Conservation (phyloP, 53 echinoderm and acorn worm species). For the Apostichopus leukothele region DNA sequence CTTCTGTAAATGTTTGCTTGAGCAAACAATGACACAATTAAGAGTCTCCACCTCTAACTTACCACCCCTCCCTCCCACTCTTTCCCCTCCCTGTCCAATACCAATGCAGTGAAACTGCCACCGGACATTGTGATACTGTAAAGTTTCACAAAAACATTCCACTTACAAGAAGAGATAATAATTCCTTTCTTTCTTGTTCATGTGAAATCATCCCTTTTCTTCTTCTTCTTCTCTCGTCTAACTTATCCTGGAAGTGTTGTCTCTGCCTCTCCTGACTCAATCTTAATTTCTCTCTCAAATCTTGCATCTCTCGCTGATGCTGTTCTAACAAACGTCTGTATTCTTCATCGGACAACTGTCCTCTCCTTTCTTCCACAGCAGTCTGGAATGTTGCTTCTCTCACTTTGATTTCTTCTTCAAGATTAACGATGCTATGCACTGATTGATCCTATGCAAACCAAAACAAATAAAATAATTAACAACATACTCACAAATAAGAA, state of each 20-base stretch:
- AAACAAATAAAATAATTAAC: too few relatives aligned
- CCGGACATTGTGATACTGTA: too few relatives aligned
- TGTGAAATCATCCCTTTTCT: slow-evolving; percentile 30
- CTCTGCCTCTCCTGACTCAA: slow-evolving; percentile 64
- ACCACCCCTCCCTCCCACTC: too few relatives aligned
- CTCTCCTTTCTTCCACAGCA: slow-evolving; percentile 61
- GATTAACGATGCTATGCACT: slow-evolving; percentile 23
- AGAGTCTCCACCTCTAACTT: too few relatives aligned
- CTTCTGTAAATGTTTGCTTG: too few relatives aligned
- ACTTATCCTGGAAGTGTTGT: slow-evolving; percentile 65
- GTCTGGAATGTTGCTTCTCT: slow-evolving; percentile 63
- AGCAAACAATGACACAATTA: too few relatives aligned
- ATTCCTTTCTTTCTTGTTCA: background rate
- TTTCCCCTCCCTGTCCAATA: too few relatives aligned
- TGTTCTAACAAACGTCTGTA: slow-evolving; percentile 71
- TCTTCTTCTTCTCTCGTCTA: slow-evolving; percentile 71
- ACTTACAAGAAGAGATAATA: background rate
- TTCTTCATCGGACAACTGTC: slow-evolving; percentile 68
- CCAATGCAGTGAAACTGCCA: too few relatives aligned
- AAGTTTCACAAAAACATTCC: too few relatives aligned
- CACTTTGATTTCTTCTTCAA: slow-evolving; percentile 58
- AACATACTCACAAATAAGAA: too few relatives aligned
- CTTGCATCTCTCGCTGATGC: slow-evolving; percentile 75
- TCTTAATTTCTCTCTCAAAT: slow-evolving; percentile 56
- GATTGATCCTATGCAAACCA: background rate